Evolutionary conservation across 2,113 vertebrate genomes (phyloP), one percentile per base, ranked within the genome.

Genomic region (Microcebus lehilahytsara): DNA sequence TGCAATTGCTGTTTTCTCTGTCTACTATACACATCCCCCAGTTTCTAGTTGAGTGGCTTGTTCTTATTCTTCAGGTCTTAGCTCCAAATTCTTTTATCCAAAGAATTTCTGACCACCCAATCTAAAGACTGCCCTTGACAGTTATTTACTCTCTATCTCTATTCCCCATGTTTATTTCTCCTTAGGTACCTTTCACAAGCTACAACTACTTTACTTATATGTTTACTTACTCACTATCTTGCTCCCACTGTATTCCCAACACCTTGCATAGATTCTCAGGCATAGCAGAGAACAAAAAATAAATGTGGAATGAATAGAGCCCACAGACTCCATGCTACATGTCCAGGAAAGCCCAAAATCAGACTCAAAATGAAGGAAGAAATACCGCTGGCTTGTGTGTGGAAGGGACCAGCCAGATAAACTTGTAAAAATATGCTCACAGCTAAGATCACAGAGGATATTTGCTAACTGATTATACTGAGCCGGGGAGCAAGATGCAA

Each of bases 401-500:
- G 20, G 6, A 95, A 97, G 75, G 19, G 5, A 83, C 77, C 96
- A 97, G 58, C 53, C 40, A 49, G n/a, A 85, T 34, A 3, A 51
- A 71, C 37, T 66, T 72, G 96, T 67, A 74, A 78, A 97, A 96
- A 93, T 13, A 5, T 17, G 37, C 3, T 62, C 62, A 95, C 92
- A 19, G 88, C 89, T 85, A 88, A 69, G 86, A 95, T 96, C 96
- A 53, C 69, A 86, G 66, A 71, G 86, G 30, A 49, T 60, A 11
- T 42, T 94, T 97, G 80, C 84, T 93, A 85, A 91, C 88, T 0
- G 3, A 86, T 96, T 97, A 92, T 89, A 91, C 71, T 16, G 64
- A 95, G 91, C 97, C 88, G 67, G 32, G 87, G 84, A 95, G 80
- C 12, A 27, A 95, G 88, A 97, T 17, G n/a, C 91, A 96, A 97